Base-by-base conservation (phyloP, 1,140 invertebrate genomes). In the Ceratosolen solmsi region DNA sequence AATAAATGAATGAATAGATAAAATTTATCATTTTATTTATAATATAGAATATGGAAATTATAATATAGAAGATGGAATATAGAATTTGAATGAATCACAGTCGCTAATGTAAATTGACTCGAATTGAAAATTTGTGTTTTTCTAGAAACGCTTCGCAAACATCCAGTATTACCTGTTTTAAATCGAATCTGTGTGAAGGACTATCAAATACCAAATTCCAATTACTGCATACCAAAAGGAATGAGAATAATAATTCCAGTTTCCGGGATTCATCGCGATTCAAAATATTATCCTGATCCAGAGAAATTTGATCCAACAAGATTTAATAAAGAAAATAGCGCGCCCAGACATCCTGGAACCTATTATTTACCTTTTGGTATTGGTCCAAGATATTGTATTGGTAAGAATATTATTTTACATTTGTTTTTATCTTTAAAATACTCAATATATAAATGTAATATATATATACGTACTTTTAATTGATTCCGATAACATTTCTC, bases 251-350 rank as follows among this genome's bases (percentile, higher is more conserved):
- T 83, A 0, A 84, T 91, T 73, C 84, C 89, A 46, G 60, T 87
- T 1, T 76, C 82, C 27, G 84, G 82, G 4, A 36, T 90, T 25
- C 89, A 90, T 20, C 79, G 70, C 0, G 90, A 94, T 85, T 86
- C 90, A 9, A 85, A 92, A 46, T 88, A 90, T 75, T 95, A 90
- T 83, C 91, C 93, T 22, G 89, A 94, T 79, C 94, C 94, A 8
- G 91, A 93, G 20, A 87, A 86, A 56, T 95, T 94, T 85, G 90
- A 94, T 86, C 94, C 94, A 0, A 92, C 94, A 56, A 86, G 94
- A 68, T 95, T 95, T 85, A 85, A 89, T 63, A 80, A 86, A 8
- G 89, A 92, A 82, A 87, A 90, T 49, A 90, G 89, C 82, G 84
- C 82, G 2, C 87, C 88, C 22, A 86, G 89, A 72, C 85, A 88